Conservation (phyloP, 1,140 invertebrate genomes). For the Cyrtorhinus lividipennis region DNA sequence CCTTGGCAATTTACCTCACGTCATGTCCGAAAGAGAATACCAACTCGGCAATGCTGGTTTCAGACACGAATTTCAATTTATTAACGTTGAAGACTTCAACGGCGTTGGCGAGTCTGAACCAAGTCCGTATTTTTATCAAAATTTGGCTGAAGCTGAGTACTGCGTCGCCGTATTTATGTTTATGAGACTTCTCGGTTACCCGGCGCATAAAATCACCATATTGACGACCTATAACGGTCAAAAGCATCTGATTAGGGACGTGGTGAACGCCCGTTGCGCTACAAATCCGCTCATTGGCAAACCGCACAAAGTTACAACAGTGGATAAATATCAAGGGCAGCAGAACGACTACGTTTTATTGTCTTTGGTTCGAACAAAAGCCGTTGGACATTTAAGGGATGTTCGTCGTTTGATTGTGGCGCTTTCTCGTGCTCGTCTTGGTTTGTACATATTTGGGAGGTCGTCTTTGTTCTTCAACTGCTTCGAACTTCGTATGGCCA, state of each 20-base stretch:
- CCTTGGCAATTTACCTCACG: conserved; percentile 82
- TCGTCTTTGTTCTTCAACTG: conserved; percentile 89
- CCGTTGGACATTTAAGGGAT: conserved; percentile 93
- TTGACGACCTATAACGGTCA: conserved; percentile 99
- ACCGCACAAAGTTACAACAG: conserved; percentile 86
- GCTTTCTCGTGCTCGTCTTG: conserved; percentile 93
- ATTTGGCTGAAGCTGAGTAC: conserved; percentile 97
- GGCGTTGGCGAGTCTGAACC: conserved; percentile 94
- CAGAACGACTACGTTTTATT: conserved; percentile 98
- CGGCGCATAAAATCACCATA: conserved; percentile 94
- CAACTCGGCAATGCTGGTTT: conserved; percentile 83
- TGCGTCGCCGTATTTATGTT: conserved; percentile 97
- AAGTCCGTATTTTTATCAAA: conserved; percentile 98
- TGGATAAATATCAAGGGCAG: conserved; percentile 99
- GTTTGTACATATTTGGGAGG: conserved; percentile 90
- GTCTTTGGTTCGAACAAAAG: conserved; percentile 87
- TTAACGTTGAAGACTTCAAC: conserved; percentile 95
- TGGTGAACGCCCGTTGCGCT: conserved; percentile 85
- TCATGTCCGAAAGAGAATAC: conserved; percentile 69
- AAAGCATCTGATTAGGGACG: conserved; percentile 92
- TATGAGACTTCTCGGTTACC: conserved; percentile 94
- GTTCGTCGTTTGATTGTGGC: conserved; percentile 93
- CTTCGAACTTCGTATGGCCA: conserved; percentile 88
- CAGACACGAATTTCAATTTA: conserved; percentile 82
- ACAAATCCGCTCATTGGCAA: conserved; percentile 92